Percentiles rank a stretch among this genome's conserved stretches.
Conservation (phyloP, 2,113 vertebrate species). For the Upupa epops region DNA sequence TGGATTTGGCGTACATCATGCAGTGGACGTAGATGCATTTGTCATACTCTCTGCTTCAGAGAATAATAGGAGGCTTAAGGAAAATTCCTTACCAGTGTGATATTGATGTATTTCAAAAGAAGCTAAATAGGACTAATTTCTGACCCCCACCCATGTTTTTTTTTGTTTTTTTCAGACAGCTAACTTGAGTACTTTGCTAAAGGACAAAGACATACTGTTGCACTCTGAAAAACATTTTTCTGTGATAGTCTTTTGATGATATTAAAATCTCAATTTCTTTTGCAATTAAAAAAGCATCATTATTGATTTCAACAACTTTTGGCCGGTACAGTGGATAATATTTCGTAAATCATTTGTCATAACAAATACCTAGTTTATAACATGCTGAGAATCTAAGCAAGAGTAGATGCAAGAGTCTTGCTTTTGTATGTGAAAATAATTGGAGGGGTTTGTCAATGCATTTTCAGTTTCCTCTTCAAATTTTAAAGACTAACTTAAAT, state of each 20-base stretch:
- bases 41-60: rapidly evolving
- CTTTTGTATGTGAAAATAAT: neutral
- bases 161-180: neutral
- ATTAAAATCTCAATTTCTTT: neutral
- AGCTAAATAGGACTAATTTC: neutral
- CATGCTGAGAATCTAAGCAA: neutral
- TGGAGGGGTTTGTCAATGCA: neutral
- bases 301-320: neutral
- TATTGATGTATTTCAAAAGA: neutral
- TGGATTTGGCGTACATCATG: neutral
- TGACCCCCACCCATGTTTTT: rapidly evolving
- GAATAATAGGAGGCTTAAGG: neutral
- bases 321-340: neutral
- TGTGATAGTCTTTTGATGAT: neutral
- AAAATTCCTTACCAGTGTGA: neutral
- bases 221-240: neutral
- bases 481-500: neutral
- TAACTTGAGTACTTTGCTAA: neutral
- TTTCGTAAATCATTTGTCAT: neutral
- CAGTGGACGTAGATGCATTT: neutral
- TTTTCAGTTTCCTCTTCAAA: neutral
- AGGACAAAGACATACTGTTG: neutral
- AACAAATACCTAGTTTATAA: neutral
- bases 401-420: neutral
- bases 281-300: neutral